These are phyloP conservation scores for Semicossyphus pulcher DNA, from an alignment of 2,113 vertebrate genomes.

Conservation along the genomic window DNA sequence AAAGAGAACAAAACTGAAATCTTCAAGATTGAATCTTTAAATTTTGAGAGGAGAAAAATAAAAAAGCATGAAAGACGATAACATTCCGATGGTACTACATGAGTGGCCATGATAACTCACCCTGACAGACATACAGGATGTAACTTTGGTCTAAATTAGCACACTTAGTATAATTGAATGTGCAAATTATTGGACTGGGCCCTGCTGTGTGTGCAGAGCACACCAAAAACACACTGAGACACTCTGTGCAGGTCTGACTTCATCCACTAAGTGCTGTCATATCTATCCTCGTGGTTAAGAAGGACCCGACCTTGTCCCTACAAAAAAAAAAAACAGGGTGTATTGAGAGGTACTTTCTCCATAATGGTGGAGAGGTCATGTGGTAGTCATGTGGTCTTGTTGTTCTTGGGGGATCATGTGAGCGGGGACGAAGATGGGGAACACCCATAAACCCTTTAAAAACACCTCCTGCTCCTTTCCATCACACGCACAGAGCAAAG, in stretches of 20 bases:
- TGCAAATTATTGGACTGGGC: not conserved
- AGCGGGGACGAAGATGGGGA: conserved; percentile 61
- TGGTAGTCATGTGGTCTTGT: conserved; percentile 76
- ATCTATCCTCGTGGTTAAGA: not conserved
- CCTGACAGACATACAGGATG: too few species aligned
- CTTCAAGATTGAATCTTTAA: too few species aligned
- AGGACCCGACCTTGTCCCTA: not conserved
- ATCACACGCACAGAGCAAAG: conserved; percentile 15
- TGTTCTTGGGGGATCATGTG: conserved; percentile 76
- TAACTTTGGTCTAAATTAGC: not conserved
- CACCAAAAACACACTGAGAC: not conserved
- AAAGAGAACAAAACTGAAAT: too few species aligned
- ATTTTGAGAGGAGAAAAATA: too few species aligned
- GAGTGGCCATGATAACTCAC: not conserved
- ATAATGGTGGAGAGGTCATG: conserved; percentile 65
- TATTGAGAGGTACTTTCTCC: conserved; percentile 32
- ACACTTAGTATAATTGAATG: not conserved
- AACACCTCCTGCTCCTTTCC: conserved; percentile 17
- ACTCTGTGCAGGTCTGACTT: not conserved
- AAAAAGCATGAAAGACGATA: too few species aligned
- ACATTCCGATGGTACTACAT: too few species aligned
- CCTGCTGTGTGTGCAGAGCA: not conserved
- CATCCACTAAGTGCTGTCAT: not conserved
- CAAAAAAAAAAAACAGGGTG: not conserved
- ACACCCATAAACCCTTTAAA: conserved; percentile 58